Conservation (phyloP, 2,888 invertebrate genomes). For the Acleris holmiana region DNA sequence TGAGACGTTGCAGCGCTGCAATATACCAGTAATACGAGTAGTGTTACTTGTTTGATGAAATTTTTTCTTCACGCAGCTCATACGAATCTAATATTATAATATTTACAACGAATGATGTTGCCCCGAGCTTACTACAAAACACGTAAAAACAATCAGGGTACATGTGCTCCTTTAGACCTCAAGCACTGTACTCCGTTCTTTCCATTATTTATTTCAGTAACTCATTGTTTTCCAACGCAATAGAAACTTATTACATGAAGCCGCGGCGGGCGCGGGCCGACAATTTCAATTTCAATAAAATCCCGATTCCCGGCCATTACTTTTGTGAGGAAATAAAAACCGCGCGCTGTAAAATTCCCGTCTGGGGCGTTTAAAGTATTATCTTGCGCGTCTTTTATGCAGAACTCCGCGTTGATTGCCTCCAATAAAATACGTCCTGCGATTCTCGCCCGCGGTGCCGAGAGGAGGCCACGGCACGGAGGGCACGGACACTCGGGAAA, state of each 20-base stretch:
- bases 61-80: no score
- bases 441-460: conserved; percentile 5
- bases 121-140: no score
- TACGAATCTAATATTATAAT: no score
- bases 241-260: not conserved
- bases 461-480: no score
- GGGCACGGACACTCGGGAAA: no score
- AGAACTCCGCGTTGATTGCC: conserved; percentile 35
- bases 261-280: not conserved
- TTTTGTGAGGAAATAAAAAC: conserved; percentile 36
- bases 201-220: not conserved
- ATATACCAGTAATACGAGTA: no score
- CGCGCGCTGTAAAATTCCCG: conserved; percentile 34
- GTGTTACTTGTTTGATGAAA: no score
- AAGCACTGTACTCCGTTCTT: no score
- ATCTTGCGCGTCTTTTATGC: conserved; percentile 35
- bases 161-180: no score
- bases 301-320: conserved; percentile 23
- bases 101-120: no score
- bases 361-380: conserved; percentile 29
- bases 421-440: conserved; percentile 36
- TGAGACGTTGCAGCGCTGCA: no score
- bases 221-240: not conserved
- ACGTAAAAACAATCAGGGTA: no score
- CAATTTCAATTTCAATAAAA: conserved; percentile 28